A percentile compares a stretch with the other conserved stretches of the same genome.
These are phyloP conservation scores for Conger conger DNA, from an alignment of 2,113 vertebrate species.

Conservation along the genomic window DNA sequence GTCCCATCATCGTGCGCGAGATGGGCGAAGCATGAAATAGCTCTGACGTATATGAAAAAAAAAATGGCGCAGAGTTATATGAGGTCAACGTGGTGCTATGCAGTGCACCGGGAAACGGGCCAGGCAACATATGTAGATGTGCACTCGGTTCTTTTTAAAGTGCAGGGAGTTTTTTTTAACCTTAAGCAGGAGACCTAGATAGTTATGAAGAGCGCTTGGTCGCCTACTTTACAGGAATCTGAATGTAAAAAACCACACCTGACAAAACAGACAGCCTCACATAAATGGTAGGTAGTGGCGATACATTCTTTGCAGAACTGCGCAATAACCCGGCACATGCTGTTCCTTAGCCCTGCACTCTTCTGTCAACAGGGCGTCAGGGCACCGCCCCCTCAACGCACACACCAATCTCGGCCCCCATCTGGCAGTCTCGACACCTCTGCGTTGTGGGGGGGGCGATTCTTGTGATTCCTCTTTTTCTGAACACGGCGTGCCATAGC, in stretches of 20 bases:
- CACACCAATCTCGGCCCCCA: not conserved
- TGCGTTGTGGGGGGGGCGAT: not conserved
- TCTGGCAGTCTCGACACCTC: not conserved
- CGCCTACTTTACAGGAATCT: not conserved
- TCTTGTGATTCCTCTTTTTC: not conserved
- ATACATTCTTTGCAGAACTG: not conserved
- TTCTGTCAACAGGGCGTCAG: constrained; percentile 19
- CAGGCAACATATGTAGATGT: not conserved
- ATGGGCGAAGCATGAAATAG: constrained; percentile 28
- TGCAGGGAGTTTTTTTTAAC: constrained; percentile 23
- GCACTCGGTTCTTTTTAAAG: not conserved
- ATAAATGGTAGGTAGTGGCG: not conserved
- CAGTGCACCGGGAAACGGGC: not conserved
- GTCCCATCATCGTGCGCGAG: constrained; percentile 16
- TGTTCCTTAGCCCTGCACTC: constrained; percentile 6
- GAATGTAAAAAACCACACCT: not conserved
- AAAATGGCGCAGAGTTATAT: constrained; percentile 43
- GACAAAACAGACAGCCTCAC: not conserved
- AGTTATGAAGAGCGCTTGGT: not conserved
- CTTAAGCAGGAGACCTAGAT: not conserved
- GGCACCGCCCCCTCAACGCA: not conserved
- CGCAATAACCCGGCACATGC: constrained; percentile 17
- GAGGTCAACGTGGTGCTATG: constrained; percentile 43
- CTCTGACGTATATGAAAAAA: constrained; percentile 58
- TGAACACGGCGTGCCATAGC: not conserved